Evolutionary conservation across 2,888 invertebrate genomes (phyloP).

Genomic region (Hydraecia micacea): DNA sequence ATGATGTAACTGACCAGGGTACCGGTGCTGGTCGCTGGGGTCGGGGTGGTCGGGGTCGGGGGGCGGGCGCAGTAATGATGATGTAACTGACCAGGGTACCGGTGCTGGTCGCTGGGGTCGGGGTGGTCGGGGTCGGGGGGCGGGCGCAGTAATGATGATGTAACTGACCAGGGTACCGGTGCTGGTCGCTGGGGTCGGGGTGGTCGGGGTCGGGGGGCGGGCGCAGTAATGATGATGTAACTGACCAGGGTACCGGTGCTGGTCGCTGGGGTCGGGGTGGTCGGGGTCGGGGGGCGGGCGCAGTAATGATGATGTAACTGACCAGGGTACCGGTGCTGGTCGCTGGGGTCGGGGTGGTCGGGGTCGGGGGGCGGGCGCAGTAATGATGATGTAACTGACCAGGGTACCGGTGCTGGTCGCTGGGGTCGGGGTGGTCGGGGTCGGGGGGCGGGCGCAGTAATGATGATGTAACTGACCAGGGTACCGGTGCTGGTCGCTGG

Average conservation of each 20-base stretch:
- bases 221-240: slow-evolving; percentile 60
- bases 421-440: slow-evolving; percentile 75
- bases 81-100: slow-evolving; percentile 57
- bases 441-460: slow-evolving; percentile 82
- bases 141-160: slow-evolving; percentile 70
- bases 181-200: slow-evolving; percentile 65
- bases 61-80: slow-evolving; percentile 75
- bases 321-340: slow-evolving; percentile 61
- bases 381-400: slow-evolving; percentile 43
- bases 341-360: slow-evolving; percentile 72
- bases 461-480: slow-evolving; percentile 48
- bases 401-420: slow-evolving; percentile 57
- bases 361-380: slow-evolving; percentile 84
- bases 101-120: slow-evolving; percentile 61
- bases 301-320: slow-evolving; percentile 39
- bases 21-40: slow-evolving; percentile 56
- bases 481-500: slow-evolving; percentile 58
- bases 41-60: slow-evolving; percentile 81
- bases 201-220: slow-evolving; percentile 83
- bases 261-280: slow-evolving; percentile 68
- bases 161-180: slow-evolving; percentile 59
- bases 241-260: slow-evolving; percentile 61
- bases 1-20: slow-evolving; percentile 51
- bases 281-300: slow-evolving; percentile 84
- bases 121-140: slow-evolving; percentile 82